Evolutionary conservation across 2,113 vertebrate genomes (phyloP).

Genomic region (Solea solea): DNA sequence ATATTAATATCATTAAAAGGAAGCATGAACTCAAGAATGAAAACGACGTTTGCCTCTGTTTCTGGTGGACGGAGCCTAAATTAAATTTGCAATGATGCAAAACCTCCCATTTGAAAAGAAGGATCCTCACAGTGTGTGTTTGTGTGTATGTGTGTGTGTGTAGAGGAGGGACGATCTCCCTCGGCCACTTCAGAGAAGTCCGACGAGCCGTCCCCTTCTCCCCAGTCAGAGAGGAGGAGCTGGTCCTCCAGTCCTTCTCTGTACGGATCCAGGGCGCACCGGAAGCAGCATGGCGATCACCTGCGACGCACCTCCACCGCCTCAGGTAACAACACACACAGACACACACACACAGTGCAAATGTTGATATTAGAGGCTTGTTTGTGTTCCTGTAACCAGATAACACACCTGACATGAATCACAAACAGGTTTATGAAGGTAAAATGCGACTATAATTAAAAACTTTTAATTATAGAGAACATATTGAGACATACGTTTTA

Average conservation of each 20-base stretch:
- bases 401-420: no score
- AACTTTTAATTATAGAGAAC: no score
- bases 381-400: not conserved
- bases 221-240: constrained; percentile 80
- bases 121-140: not conserved
- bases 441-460: not conserved
- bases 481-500: not conserved
- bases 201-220: constrained; percentile 81
- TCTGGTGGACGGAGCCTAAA: no score
- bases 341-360: not conserved
- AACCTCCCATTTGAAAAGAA: no score
- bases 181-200: constrained; percentile 80
- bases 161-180: constrained; percentile 84
- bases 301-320: constrained; percentile 86
- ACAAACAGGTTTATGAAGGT: not conserved
- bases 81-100: no score
- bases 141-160: constrained; percentile 20
- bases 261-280: constrained; percentile 79
- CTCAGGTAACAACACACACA: constrained; percentile 80
- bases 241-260: constrained; percentile 89
- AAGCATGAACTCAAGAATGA: no score
- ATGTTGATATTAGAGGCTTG: not conserved
- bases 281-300: constrained; percentile 86
- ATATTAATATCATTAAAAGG: no score
- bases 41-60: no score